Evolutionary conservation across 92 coral and sea anemone genomes (phyloP).

Genomic region (Zoanthus sansibaricus): DNA sequence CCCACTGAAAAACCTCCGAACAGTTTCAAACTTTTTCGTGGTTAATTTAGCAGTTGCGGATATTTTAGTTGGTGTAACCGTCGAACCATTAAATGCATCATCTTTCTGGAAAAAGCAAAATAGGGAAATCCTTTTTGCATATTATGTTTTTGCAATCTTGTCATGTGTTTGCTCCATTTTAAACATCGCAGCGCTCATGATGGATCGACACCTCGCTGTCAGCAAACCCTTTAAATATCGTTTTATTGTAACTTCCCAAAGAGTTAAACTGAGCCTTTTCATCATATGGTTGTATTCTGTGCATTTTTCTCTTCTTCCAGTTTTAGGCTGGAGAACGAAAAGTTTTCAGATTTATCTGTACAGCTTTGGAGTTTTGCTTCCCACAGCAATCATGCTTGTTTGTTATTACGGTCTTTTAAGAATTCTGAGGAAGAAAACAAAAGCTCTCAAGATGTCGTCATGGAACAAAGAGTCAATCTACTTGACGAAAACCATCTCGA

Average conservation of each 20-base stretch:
- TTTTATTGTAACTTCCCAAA: slow-evolving; percentile 53
- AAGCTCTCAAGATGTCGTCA: slow-evolving; percentile 47
- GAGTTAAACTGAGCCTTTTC: slow-evolving; percentile 66
- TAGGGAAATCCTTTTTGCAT: slow-evolving; percentile 68
- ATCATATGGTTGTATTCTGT: slow-evolving; percentile 75
- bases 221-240: slow-evolving; percentile 79
- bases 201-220: slow-evolving; percentile 83
- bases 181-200: slow-evolving; percentile 77
- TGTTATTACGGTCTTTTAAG: slow-evolving; percentile 75
- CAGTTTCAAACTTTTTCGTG: slow-evolving; percentile 71
- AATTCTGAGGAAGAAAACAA: slow-evolving; percentile 64
- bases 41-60: slow-evolving; percentile 77
- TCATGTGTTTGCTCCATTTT: slow-evolving; percentile 87
- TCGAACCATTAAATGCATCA: slow-evolving; percentile 80
- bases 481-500: slow-evolving; percentile 61
- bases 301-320: slow-evolving; percentile 82
- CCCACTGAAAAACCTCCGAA: slow-evolving; percentile 75
- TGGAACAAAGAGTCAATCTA: slow-evolving; percentile 59
- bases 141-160: slow-evolving; percentile 77
- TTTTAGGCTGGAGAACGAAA: slow-evolving; percentile 79
- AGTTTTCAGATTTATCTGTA: slow-evolving; percentile 82
- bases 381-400: slow-evolving; percentile 69
- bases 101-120: slow-evolving; percentile 73
- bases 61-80: slow-evolving; percentile 76
- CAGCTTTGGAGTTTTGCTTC: slow-evolving; percentile 70